A percentile compares a stretch with the other conserved stretches of the same genome.
phyloP scores from a whole-genome alignment of 1,140 invertebrate genomes.

The Olivierus martensii region DNA sequence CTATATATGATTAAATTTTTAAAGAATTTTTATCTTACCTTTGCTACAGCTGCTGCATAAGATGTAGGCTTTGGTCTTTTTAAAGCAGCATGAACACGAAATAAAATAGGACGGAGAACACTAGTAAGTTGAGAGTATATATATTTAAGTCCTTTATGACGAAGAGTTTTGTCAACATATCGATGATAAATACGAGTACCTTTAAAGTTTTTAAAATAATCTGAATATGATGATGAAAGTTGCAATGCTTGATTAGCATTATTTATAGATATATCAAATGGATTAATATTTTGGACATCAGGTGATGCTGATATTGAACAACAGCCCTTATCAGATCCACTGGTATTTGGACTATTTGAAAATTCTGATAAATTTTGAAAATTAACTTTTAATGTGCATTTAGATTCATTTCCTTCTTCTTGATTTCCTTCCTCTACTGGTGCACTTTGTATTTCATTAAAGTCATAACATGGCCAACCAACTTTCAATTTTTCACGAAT shows the following conservation, averaged over 20 bases:
- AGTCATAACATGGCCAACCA: constrained; percentile 29
- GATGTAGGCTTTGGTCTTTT: constrained; percentile 22
- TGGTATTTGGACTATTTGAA: background rate
- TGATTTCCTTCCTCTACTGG: no score
- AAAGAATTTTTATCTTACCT: constrained; percentile 1
- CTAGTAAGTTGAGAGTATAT: constrained; percentile 33
- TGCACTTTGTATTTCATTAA: background rate
- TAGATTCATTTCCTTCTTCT: no score
- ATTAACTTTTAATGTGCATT: no score
- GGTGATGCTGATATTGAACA: constrained; percentile 5
- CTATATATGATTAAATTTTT: no score
- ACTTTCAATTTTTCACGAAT: constrained; percentile 30
- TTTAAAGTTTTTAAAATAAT: background rate
- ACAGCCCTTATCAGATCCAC: constrained; percentile 1
- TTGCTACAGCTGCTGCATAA: background rate
- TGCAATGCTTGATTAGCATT: background rate
- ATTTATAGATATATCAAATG: background rate
- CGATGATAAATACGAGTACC: constrained; percentile 36
- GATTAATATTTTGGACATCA: background rate
- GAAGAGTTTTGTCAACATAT: constrained; percentile 73
- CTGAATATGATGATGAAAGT: no score
- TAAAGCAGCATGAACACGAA: constrained; percentile 30
- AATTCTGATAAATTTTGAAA: background rate
- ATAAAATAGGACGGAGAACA: constrained; percentile 29
- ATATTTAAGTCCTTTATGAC: constrained; percentile 66